phyloP scores from a whole-genome alignment of 2,113 vertebrate genomes.

The Prochilodus magdalenae region DNA sequence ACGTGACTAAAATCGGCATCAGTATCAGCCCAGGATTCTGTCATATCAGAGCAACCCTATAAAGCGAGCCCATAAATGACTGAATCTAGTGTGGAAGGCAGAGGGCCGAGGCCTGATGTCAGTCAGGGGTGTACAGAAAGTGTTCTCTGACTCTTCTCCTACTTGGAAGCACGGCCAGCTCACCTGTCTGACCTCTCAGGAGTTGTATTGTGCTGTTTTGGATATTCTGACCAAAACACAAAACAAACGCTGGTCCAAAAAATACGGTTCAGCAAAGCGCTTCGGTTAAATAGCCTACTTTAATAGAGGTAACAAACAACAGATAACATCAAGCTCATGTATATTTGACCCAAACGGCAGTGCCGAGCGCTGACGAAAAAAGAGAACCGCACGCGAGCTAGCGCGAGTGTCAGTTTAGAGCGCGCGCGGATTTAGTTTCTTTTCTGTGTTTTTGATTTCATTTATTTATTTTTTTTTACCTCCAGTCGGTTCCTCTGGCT shows the following conservation, averaged over 20 bases:
- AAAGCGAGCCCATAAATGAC: too few species aligned
- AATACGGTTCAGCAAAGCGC: too few species aligned
- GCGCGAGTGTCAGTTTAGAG: constrained; percentile 1
- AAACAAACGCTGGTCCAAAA: too few species aligned
- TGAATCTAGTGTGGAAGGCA: too few species aligned
- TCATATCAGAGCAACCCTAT: too few species aligned
- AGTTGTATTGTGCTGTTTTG: neutral
- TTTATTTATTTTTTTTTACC: constrained; percentile 65
- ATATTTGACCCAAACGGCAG: neutral
- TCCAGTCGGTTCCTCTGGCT: constrained; percentile 78
- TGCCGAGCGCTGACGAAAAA: neutral
- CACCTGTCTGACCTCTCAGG: neutral
- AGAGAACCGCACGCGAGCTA: neutral
- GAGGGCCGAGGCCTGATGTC: neutral
- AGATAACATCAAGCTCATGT: neutral
- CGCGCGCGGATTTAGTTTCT: neutral
- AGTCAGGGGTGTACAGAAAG: neutral
- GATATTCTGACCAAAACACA: too few species aligned
- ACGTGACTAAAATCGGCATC: too few species aligned
- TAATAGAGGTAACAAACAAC: neutral
- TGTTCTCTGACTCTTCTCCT: neutral
- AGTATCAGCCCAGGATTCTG: too few species aligned
- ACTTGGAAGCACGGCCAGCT: neutral
- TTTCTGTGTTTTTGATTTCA: too few species aligned
- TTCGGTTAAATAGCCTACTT: too few species aligned